phyloP scores from a whole-genome alignment of 2,113 vertebrate genomes.

The Hyla sarda region DNA sequence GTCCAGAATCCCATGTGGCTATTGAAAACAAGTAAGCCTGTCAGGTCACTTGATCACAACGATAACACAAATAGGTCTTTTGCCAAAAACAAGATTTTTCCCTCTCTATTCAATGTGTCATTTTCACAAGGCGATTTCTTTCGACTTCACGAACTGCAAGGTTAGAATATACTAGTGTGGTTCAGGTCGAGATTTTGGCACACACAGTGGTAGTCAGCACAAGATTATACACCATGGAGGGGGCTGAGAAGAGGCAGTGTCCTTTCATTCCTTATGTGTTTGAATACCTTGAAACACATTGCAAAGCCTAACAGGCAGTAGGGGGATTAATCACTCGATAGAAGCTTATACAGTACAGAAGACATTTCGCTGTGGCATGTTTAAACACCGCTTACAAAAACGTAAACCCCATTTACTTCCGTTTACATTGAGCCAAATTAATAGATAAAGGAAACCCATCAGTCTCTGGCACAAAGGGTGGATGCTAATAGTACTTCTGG shows the following conservation, averaged over 20 bases:
- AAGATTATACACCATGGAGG: background rate
- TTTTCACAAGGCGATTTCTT: slow-evolving; percentile 71
- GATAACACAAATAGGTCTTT: slow-evolving; percentile 65
- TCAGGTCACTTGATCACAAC: slow-evolving; percentile 67
- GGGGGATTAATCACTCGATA: slow-evolving; percentile 62
- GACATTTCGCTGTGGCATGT: slow-evolving; percentile 64
- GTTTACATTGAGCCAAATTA: slow-evolving; percentile 68
- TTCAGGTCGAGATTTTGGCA: background rate
- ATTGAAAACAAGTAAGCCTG: slow-evolving; percentile 66
- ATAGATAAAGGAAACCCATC: slow-evolving; percentile 64
- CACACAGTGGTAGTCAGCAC: background rate
- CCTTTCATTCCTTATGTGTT: slow-evolving; percentile 27
- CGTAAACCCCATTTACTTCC: slow-evolving; percentile 64
- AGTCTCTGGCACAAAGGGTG: slow-evolving; percentile 58
- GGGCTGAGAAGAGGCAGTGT: background rate
- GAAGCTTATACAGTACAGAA: slow-evolving; percentile 66
- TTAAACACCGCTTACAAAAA: slow-evolving; percentile 63
- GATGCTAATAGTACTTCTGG: background rate
- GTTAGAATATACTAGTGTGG: background rate
- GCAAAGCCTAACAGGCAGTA: slow-evolving; percentile 43
- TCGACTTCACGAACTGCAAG: slow-evolving; percentile 64
- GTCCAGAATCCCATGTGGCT: slow-evolving; percentile 69
- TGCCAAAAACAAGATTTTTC: slow-evolving; percentile 67
- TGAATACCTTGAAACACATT: slow-evolving; percentile 26
- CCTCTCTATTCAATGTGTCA: slow-evolving; percentile 65